A percentile compares a stretch with the other conserved stretches of the same genome.
Evolutionary conservation across 2,888 invertebrate species (phyloP).

Genomic region (Dendrolimus houi): DNA sequence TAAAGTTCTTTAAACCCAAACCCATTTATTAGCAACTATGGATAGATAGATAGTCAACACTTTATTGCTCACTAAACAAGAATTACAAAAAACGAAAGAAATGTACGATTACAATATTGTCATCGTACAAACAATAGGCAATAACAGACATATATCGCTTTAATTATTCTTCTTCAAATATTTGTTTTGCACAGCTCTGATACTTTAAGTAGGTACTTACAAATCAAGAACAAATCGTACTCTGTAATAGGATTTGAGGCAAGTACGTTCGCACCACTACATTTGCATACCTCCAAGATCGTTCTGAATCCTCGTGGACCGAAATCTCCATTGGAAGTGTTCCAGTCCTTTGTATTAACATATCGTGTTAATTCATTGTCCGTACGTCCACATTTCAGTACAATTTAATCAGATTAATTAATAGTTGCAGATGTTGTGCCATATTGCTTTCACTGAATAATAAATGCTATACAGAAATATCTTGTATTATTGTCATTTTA

Average conservation of each 20-base stretch:
- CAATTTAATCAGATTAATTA: conserved; percentile 5
- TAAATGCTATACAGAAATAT: neutral
- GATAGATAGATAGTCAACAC: too few species aligned
- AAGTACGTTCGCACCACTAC: conserved; percentile 34
- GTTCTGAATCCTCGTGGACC: conserved; percentile 30
- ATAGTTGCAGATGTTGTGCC: neutral
- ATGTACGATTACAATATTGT: too few species aligned
- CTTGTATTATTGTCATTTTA: too few species aligned
- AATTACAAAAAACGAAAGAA: too few species aligned
- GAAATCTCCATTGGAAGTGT: conserved; percentile 29
- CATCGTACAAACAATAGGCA: too few species aligned
- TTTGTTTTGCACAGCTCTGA: too few species aligned
- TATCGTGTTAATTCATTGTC: conserved; percentile 28
- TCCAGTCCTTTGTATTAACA: conserved; percentile 33
- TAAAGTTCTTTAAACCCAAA: too few species aligned
- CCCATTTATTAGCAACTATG: too few species aligned
- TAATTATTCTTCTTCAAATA: too few species aligned
- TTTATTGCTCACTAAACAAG: too few species aligned
- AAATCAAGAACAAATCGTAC: conserved; percentile 10
- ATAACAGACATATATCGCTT: too few species aligned
- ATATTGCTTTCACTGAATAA: neutral
- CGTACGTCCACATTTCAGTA: conserved; percentile 1
- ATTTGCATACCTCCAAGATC: conserved; percentile 46
- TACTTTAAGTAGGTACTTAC: neutral
- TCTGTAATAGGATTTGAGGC: conserved; percentile 16